phyloP scores from a whole-genome alignment of 2,797 vertebrate species.

The Hephaestus fuliginosus region DNA sequence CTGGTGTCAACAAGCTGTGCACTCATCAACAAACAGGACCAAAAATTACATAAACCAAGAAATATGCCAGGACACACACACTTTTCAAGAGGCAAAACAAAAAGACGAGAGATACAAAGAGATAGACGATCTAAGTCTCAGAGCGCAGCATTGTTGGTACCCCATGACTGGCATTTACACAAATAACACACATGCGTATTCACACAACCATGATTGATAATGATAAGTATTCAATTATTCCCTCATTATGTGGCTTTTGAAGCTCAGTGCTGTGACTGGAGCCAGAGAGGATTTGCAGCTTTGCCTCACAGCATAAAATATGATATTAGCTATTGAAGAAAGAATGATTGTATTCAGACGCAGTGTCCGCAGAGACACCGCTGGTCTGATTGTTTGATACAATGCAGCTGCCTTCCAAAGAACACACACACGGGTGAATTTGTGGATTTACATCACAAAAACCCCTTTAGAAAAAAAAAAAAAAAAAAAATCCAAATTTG shows the following conservation, averaged over 20 bases:
- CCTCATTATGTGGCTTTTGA: slow-evolving; percentile 72
- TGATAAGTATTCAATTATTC: slow-evolving; percentile 76
- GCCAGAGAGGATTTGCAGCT: slow-evolving; percentile 66
- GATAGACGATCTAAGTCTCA: not conserved
- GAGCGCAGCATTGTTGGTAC: slow-evolving; percentile 27
- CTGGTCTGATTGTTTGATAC: slow-evolving; percentile 50
- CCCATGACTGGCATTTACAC: slow-evolving; percentile 23
- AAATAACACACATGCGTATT: slow-evolving; percentile 22
- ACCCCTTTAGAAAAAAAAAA: slow-evolving; percentile 35
- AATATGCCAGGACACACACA: slow-evolving; percentile 7
- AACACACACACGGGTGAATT: slow-evolving; percentile 48
- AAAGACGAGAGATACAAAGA: slow-evolving; percentile 10
- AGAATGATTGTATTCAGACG: slow-evolving; percentile 45
- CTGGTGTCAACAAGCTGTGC: not conserved
- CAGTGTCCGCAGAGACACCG: slow-evolving; percentile 35
- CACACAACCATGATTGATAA: slow-evolving; percentile 49
- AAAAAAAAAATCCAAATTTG: slow-evolving; percentile 35
- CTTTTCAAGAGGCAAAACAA: not conserved
- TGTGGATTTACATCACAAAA: slow-evolving; percentile 68
- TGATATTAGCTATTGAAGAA: slow-evolving; percentile 55
- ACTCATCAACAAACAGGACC: not conserved
- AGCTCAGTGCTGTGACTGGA: slow-evolving; percentile 53
- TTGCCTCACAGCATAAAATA: slow-evolving; percentile 58
- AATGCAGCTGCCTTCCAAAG: slow-evolving; percentile 59
- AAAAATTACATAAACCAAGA: not conserved